Evolutionary conservation across 1,140 invertebrate species (phyloP).

Genomic region (Bombus affinis): DNA sequence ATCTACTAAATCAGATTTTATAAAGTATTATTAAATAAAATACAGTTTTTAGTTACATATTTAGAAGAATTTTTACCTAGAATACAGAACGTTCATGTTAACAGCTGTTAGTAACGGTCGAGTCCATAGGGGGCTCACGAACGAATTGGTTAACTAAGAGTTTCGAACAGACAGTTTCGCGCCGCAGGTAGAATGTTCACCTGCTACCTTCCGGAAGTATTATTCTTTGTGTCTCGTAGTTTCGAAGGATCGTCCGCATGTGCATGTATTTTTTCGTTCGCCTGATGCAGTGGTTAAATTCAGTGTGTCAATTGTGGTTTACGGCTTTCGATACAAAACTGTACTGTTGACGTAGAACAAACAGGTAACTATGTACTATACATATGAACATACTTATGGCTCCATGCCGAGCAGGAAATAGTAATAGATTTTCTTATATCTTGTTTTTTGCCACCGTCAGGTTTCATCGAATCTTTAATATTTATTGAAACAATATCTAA

Average conservation of each 20-base stretch:
- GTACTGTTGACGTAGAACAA: constrained; percentile 28
- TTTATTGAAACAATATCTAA: no score
- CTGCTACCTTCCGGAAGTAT: not conserved
- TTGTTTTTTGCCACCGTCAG: not conserved
- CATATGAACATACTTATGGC: not conserved
- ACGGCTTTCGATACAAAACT: constrained; percentile 8
- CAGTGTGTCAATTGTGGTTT: constrained; percentile 2
- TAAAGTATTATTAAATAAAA: no score
- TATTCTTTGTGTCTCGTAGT: not conserved
- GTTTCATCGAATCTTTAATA: not conserved
- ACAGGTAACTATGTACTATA: constrained; percentile 33
- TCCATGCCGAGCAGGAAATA: no score
- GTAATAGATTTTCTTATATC: not conserved
- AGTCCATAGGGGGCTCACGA: constrained; percentile 58
- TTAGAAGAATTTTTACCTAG: not conserved
- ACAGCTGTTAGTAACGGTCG: not conserved
- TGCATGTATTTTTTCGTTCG: not conserved
- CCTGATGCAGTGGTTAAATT: not conserved
- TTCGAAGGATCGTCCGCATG: not conserved
- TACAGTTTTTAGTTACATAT: no score
- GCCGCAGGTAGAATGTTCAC: constrained; percentile 49
- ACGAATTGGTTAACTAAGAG: constrained; percentile 45
- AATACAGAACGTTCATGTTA: not conserved
- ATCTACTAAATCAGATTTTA: no score
- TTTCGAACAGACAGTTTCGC: constrained; percentile 69